Evolutionary conservation across 2,113 vertebrate species (phyloP).

Genomic region (Pipa parva): DNA sequence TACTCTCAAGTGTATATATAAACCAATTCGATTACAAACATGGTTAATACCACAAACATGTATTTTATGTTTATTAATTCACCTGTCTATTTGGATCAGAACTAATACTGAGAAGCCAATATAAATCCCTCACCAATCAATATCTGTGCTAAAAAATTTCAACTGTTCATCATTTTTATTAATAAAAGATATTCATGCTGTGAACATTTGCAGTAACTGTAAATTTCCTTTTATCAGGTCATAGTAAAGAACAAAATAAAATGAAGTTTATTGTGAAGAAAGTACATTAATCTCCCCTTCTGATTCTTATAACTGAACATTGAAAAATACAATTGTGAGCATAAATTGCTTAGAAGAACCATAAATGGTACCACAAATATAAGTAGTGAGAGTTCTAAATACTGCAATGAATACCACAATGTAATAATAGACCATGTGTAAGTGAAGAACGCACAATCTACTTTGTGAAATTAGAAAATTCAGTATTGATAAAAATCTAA

Average conservation of each 20-base stretch:
- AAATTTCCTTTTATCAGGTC: not conserved
- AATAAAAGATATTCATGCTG: no score
- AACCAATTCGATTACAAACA: no score
- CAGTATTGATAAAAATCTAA: conserved; percentile 31
- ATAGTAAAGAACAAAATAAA: conserved; percentile 1
- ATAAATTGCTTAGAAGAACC: conserved; percentile 30
- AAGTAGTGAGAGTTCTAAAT: conserved; percentile 29
- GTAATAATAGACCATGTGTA: conserved; percentile 22
- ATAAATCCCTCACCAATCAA: no score
- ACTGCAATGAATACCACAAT: conserved; percentile 16
- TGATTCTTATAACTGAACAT: conserved; percentile 4
- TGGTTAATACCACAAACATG: no score
- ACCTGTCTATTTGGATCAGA: no score
- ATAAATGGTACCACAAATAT: conserved; percentile 25
- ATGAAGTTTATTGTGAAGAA: conserved; percentile 29
- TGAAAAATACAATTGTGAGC: conserved; percentile 21
- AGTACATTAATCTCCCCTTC: conserved; percentile 22
- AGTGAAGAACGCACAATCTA: conserved; percentile 14
- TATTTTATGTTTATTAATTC: no score
- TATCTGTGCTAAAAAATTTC: no score
- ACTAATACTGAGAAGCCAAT: no score
- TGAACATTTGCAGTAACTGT: not conserved
- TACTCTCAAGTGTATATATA: no score
- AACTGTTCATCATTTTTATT: no score
- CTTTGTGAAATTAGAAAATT: conserved; percentile 26